phyloP scores from a whole-genome alignment of 2,888 invertebrate species.

The Pegoplata infirma region DNA sequence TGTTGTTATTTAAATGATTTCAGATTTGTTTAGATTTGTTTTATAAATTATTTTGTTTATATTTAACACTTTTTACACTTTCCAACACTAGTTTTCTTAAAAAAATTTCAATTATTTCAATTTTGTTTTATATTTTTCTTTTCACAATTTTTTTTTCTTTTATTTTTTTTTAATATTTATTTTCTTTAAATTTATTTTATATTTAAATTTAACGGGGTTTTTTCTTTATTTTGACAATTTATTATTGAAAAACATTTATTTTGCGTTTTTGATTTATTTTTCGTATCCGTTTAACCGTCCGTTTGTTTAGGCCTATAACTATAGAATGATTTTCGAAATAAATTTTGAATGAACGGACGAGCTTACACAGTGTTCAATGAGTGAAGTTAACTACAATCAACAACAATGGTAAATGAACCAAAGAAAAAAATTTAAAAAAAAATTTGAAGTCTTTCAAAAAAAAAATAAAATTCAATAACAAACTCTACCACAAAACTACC shows the following conservation, averaged over 20 bases:
- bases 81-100: neutral
- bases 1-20: too few species aligned
- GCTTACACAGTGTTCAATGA: slow-evolving; percentile 26
- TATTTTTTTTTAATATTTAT: neutral
- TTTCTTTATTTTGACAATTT: neutral
- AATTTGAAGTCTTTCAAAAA: slow-evolving; percentile 31
- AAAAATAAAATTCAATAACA: neutral
- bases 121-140: neutral
- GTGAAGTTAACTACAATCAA: slow-evolving; percentile 30
- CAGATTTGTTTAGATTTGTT: neutral
- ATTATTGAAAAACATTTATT: too few species aligned
- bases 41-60: neutral
- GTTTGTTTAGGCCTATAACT: slow-evolving; percentile 77
- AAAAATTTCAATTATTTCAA: too few species aligned
- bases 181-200: too few species aligned
- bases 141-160: neutral
- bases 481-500: slow-evolving; percentile 27
- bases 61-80: neutral
- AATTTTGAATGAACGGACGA: slow-evolving; percentile 38
- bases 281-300: slow-evolving; percentile 67
- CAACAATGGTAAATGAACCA: slow-evolving; percentile 38
- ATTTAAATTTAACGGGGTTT: neutral
- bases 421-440: too few species aligned
- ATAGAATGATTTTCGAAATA: slow-evolving; percentile 76
- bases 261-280: neutral